phyloP scores from a whole-genome alignment of 2,113 vertebrate genomes.

The Prochilodus magdalenae region DNA sequence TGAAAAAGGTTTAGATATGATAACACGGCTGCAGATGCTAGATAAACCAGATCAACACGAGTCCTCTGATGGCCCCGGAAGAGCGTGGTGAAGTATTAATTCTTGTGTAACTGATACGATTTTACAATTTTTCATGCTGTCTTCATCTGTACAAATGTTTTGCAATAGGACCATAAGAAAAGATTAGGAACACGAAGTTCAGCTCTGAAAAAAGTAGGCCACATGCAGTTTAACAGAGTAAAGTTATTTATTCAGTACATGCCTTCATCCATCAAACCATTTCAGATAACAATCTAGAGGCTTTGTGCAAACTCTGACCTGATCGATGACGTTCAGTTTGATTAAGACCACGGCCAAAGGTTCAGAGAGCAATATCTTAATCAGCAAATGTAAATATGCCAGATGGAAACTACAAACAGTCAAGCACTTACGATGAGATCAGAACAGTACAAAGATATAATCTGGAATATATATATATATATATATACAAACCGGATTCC shows the following conservation, averaged over 20 bases:
- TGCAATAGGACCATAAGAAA: not conserved
- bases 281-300: slow-evolving; percentile 39
- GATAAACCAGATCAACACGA: slow-evolving; percentile 19
- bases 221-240: not conserved
- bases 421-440: not conserved
- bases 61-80: not conserved
- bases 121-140: not conserved
- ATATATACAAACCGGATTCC: too few relatives aligned
- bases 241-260: slow-evolving; percentile 5
- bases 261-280: not conserved
- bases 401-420: too few relatives aligned
- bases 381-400: slow-evolving; percentile 6
- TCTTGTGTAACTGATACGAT: not conserved
- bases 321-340: slow-evolving; percentile 48
- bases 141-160: slow-evolving; percentile 17
- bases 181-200: not conserved
- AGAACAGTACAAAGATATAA: not conserved
- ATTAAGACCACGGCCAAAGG: slow-evolving; percentile 29
- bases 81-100: slow-evolving; percentile 16
- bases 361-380: slow-evolving; percentile 38
- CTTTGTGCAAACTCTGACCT: slow-evolving; percentile 48
- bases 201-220: not conserved
- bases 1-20: slow-evolving; percentile 23
- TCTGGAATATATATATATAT: not conserved
- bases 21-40: slow-evolving; percentile 23